Base-by-base conservation (phyloP, 2,888 invertebrate genomes). In the Nephrocerus scutellatus region DNA sequence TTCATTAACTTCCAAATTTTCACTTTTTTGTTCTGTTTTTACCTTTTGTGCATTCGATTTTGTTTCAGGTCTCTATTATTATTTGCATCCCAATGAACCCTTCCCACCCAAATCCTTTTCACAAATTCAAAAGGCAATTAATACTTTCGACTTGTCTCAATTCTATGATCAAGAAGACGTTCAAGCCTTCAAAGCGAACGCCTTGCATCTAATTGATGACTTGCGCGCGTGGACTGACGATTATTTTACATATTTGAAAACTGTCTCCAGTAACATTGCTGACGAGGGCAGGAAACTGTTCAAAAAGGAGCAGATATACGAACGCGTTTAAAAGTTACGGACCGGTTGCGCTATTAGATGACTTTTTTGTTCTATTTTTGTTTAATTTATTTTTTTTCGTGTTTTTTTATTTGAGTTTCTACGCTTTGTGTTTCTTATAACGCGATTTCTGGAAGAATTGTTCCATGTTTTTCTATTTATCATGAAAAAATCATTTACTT, bases 251-350 rank as follows among this genome's bases (percentile, higher is more conserved):
- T 76, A 76, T 50, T 51, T 74, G 16, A 65, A 64, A 35, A 70
- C 73, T 0, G 73, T 76, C 0, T 73, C 72, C 0, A 69, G 70
- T 8, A 76, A 76, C 56, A 71, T 76, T 45, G 65, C 62, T 39
- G 71, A 72, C 39, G 74, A 72, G 48, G 57, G 74, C 50, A 60
- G 63, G 49, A 68, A 63, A 55, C 62, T 73, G n/a, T 62, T 64
- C 54, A 55, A 55, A 41, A 37, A 52, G 31, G 55, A 59, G 39
- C 50, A 56, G 41, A 46, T 59, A 45, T 61, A 53, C 43, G 59
- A 61, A 47, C 59, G 61, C 43, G 33, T 57, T 39, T 65, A 57
- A 36, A 7, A n/a, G 48, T 14, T 44, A 41, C 18, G 21, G 46
- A 10, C 22, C 9, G 8, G 36, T 15, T 33, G 33, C 33, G 13